phyloP scores from a whole-genome alignment of 2,113 vertebrate genomes.

The Lophura nycthemera region DNA sequence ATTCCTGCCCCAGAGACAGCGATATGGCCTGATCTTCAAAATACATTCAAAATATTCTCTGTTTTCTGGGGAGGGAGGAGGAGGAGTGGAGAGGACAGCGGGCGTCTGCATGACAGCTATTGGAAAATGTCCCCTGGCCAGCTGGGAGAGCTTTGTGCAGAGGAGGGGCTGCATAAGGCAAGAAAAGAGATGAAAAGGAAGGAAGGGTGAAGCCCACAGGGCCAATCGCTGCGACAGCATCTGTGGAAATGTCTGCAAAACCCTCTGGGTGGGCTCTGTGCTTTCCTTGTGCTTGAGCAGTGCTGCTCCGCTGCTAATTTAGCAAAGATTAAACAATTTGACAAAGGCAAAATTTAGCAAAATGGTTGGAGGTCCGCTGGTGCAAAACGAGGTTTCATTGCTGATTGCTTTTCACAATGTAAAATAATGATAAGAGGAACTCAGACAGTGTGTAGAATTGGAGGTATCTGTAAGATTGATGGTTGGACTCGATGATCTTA shows the following conservation, averaged over 20 bases:
- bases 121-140: neutral
- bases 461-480: neutral
- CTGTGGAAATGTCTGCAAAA: neutral
- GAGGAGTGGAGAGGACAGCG: neutral
- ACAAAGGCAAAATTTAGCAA: too few relatives aligned
- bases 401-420: neutral
- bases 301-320: neutral
- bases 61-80: neutral
- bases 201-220: neutral
- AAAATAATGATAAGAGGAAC: neutral
- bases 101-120: neutral
- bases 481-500: too few relatives aligned
- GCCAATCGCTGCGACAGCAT: neutral
- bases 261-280: neutral
- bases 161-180: neutral
- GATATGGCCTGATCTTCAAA: neutral
- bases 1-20: neutral
- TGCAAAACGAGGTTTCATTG: neutral
- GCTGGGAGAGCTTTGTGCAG: neutral
- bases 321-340: neutral
- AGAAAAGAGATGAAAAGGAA: neutral
- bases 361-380: neutral
- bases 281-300: rapidly evolving
- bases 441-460: rapidly evolving
- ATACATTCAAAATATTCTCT: neutral